Evolutionary conservation across 2,797 vertebrate genomes (phyloP).

Genomic region (Odontamblyopus rebecca): DNA sequence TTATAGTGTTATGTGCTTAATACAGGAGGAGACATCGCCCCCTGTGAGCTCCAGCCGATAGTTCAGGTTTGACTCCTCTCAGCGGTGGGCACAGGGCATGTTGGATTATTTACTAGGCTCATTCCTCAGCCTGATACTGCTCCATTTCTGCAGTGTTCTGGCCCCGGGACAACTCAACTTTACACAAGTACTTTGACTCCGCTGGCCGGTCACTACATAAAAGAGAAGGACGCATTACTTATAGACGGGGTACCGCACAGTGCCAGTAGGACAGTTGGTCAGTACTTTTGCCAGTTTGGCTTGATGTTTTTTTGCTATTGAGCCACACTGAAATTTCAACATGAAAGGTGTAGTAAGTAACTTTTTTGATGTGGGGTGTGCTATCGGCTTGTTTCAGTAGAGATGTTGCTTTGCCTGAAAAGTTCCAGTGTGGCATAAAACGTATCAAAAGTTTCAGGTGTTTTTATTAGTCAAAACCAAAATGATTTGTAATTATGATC

Average conservation of each 20-base stretch:
- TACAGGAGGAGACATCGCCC: background rate
- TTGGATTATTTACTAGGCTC: slow-evolving; percentile 6
- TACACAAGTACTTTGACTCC: slow-evolving; percentile 10
- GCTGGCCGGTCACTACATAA: background rate
- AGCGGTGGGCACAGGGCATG: background rate
- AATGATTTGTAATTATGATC: no score
- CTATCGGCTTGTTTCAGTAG: background rate
- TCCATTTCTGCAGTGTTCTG: background rate
- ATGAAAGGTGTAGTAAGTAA: no score
- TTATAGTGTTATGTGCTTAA: background rate
- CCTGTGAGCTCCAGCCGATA: background rate
- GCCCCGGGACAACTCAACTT: slow-evolving; percentile 7
- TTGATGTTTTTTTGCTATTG: no score
- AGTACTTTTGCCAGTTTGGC: no score
- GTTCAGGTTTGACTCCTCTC: background rate
- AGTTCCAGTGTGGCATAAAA: no score
- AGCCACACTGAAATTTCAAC: no score
- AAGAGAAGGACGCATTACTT: background rate
- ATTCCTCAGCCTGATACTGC: slow-evolving; percentile 4
- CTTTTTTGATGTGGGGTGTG: background rate
- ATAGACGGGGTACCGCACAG: no score
- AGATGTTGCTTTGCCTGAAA: no score
- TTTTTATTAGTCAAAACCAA: no score
- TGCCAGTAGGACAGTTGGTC: background rate
- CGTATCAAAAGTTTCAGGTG: no score